A percentile compares a stretch with the other conserved stretches of the same genome.
These are phyloP conservation scores for Heterocephalus glaber DNA, from an alignment of 2,113 vertebrate species.

Conservation along the genomic window DNA sequence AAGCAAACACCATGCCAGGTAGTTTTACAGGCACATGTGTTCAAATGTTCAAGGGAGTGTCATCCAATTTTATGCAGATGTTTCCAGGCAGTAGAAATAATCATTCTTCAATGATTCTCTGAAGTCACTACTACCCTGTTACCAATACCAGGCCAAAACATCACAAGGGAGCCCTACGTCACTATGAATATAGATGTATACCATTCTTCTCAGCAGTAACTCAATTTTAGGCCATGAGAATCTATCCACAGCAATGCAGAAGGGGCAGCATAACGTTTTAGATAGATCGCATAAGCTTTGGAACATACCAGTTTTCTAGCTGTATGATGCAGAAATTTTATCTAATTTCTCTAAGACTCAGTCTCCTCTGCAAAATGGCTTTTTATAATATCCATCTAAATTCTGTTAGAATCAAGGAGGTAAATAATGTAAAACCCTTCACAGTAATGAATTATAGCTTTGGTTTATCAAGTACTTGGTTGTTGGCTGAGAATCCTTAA, in stretches of 20 bases:
- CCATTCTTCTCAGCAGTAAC: not conserved
- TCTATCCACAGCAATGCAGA: not conserved
- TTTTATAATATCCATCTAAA: not conserved
- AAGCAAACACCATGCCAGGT: not conserved
- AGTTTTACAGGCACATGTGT: not conserved
- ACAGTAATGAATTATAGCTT: not conserved
- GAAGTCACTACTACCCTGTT: not conserved
- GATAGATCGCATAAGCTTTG: not conserved
- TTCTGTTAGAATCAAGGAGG: not conserved
- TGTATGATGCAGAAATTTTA: not conserved
- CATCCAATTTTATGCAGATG: not conserved
- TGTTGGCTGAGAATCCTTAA: not conserved
- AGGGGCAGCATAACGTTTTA: not conserved
- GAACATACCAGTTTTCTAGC: not conserved
- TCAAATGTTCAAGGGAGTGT: not conserved
- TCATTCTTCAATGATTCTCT: not conserved
- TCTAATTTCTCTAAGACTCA: not conserved
- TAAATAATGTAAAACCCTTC: not conserved
- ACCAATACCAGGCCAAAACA: not conserved
- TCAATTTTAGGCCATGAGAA: not conserved
- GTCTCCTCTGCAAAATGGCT: not conserved
- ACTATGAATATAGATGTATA: not conserved
- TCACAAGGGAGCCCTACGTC: not conserved
- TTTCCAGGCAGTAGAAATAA: not conserved
- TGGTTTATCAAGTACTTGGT: not conserved